These are phyloP conservation scores for Ceramica pisi DNA, from an alignment of 2,888 invertebrate species.

Conservation along the genomic window DNA sequence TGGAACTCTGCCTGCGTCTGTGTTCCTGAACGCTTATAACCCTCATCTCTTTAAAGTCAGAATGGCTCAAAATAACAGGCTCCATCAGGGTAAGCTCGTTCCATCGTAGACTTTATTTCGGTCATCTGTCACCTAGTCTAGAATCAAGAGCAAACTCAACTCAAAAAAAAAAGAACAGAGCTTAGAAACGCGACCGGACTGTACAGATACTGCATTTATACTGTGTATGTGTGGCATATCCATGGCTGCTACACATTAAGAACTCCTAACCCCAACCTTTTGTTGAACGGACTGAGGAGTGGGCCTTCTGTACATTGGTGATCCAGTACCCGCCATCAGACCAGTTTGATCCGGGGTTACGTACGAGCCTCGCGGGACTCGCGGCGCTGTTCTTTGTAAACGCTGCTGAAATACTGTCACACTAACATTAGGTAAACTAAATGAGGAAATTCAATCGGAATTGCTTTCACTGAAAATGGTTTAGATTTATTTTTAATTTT, in stretches of 20 bases:
- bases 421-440: slow-evolving; percentile 7
- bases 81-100: too few species aligned
- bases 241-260: not conserved
- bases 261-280: not conserved
- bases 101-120: too few species aligned
- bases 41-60: too few species aligned
- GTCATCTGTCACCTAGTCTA: too few species aligned
- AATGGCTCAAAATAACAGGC: too few species aligned
- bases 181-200: not conserved
- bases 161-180: too few species aligned
- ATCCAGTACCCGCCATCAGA: not conserved
- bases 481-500: not conserved
- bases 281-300: not conserved
- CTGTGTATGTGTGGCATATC: too few species aligned
- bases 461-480: not conserved
- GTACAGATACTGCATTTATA: not conserved
- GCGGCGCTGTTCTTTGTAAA: slow-evolving; percentile 1
- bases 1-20: too few species aligned
- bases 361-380: slow-evolving; percentile 36
- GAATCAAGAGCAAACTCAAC: too few species aligned
- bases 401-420: slow-evolving; percentile 19
- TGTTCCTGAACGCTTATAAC: too few species aligned
- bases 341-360: slow-evolving; percentile 22
- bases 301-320: slow-evolving; percentile 4
- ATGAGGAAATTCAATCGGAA: slow-evolving; percentile 16